These are phyloP conservation scores for Meda fulgida DNA, from an alignment of 2,797 vertebrate species.

Conservation along the genomic window DNA sequence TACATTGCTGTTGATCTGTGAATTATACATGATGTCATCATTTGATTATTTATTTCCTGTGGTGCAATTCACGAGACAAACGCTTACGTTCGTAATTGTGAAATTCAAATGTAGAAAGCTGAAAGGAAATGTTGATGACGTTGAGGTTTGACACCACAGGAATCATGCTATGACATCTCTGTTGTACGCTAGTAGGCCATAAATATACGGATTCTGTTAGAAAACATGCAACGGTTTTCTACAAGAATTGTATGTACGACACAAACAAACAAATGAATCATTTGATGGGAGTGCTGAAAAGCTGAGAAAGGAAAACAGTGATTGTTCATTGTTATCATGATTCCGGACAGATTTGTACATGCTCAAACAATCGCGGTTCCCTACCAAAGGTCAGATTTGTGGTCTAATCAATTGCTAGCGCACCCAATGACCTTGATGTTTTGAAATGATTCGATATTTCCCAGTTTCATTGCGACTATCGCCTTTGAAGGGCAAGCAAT, in stretches of 20 bases:
- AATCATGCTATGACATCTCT: slow-evolving; percentile 52
- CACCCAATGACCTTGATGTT: slow-evolving; percentile 12
- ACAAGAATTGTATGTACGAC: neutral
- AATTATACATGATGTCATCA: slow-evolving; percentile 65
- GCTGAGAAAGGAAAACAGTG: slow-evolving; percentile 48
- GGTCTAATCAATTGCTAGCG: slow-evolving; percentile 31
- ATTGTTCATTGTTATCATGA: slow-evolving; percentile 35
- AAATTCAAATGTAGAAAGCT: slow-evolving; percentile 46
- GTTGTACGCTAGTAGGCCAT: neutral
- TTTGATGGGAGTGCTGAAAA: slow-evolving; percentile 60
- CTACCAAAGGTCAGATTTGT: slow-evolving; percentile 28
- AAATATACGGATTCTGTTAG: neutral
- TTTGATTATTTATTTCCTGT: slow-evolving; percentile 65
- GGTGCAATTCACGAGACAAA: slow-evolving; percentile 52
- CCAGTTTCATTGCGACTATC: slow-evolving; percentile 38
- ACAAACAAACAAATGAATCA: neutral
- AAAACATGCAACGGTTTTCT: neutral
- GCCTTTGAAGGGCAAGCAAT: neutral
- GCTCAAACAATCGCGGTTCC: slow-evolving; percentile 44
- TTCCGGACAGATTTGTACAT: slow-evolving; percentile 31
- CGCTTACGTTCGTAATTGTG: slow-evolving; percentile 60
- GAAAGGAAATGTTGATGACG: slow-evolving; percentile 58
- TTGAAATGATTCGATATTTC: slow-evolving; percentile 52
- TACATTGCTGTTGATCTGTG: slow-evolving; percentile 66
- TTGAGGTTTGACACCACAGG: slow-evolving; percentile 65